Conservation (phyloP, 2,113 vertebrate species). For the Clarias macrocephalus region DNA sequence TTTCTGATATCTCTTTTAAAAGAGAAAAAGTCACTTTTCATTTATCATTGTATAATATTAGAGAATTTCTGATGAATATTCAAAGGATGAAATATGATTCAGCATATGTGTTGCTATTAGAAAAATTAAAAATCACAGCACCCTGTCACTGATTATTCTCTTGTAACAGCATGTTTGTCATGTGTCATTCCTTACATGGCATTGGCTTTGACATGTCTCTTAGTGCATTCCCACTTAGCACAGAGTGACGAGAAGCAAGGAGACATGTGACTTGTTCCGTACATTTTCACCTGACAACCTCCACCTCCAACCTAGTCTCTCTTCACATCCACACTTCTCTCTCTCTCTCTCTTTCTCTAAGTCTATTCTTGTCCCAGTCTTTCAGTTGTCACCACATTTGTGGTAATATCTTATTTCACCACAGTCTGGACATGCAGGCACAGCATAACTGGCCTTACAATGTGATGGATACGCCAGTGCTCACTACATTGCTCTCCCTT, state of each 20-base stretch:
- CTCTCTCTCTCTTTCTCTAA: not conserved
- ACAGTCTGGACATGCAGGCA: constrained; percentile 24
- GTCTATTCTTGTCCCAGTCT: constrained; percentile 4
- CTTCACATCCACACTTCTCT: constrained; percentile 29
- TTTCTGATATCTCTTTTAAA: too few relatives aligned
- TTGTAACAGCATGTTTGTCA: not conserved
- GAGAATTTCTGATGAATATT: not conserved
- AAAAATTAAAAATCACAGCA: not conserved
- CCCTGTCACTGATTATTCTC: not conserved
- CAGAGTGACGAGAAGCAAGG: not conserved
- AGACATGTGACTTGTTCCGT: not conserved
- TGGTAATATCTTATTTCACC: constrained; percentile 40
- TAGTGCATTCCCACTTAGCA: not conserved
- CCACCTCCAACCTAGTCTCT: not conserved
- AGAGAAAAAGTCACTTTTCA: not conserved
- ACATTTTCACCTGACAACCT: not conserved
- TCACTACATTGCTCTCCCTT: constrained; percentile 30
- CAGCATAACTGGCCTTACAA: constrained; percentile 3
- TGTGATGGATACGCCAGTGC: constrained; percentile 19
- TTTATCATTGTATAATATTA: not conserved
- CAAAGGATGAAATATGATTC: not conserved
- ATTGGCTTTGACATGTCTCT: not conserved
- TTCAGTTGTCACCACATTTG: constrained; percentile 17
- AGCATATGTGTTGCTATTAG: not conserved
- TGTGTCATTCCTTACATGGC: not conserved